phyloP scores from a whole-genome alignment of 2,797 vertebrate species.

The Gymnopithys bicolor region DNA sequence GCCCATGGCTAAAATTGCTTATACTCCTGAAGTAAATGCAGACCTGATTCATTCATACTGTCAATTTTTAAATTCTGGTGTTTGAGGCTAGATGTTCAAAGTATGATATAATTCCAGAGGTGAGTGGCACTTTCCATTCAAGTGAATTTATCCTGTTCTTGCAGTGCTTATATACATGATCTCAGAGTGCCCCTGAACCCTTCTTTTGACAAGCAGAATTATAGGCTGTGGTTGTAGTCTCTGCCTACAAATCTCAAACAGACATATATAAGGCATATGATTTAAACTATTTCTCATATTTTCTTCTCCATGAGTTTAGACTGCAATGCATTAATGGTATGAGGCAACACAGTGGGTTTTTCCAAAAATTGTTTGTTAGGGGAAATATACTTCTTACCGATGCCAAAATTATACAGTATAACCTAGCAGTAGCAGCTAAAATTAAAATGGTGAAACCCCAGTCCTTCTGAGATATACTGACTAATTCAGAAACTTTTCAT shows the following conservation, averaged over 20 bases:
- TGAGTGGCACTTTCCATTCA: background rate
- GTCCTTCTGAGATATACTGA: background rate
- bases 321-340: background rate
- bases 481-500: background rate
- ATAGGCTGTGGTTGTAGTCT: background rate
- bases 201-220: background rate
- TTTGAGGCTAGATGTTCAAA: background rate
- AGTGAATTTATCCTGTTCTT: background rate
- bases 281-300: background rate
- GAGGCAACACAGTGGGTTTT: background rate
- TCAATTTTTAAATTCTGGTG: background rate
- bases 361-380: accelerated
- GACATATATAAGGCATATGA: background rate
- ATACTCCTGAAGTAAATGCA: background rate
- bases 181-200: background rate
- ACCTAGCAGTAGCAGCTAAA: background rate
- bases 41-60: background rate
- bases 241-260: background rate
- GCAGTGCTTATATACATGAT: background rate
- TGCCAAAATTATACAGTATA: background rate
- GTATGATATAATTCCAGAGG: background rate
- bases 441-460: background rate
- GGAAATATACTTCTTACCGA: background rate
- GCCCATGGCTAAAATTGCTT: background rate
- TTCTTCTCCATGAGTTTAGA: background rate